Evolutionary conservation across 2,888 invertebrate species (phyloP).

Genomic region (Diarsia brunnea): DNA sequence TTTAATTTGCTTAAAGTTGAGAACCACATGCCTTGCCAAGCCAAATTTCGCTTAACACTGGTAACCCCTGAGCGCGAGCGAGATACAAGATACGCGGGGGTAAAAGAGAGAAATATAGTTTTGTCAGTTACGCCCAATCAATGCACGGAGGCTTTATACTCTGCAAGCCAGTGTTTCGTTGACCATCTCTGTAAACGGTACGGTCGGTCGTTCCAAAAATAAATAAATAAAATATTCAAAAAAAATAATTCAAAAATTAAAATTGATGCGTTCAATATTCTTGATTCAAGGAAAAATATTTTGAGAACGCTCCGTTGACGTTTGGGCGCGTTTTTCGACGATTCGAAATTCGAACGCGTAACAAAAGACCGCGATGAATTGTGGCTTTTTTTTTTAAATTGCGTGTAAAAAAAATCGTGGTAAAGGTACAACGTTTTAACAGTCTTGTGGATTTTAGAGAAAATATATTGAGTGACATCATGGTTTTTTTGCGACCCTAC

Average conservation of each 20-base stretch:
- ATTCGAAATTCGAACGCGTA: conserved; percentile 51
- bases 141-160: conserved; percentile 85
- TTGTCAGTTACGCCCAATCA: conserved; percentile 87
- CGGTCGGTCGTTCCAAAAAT: conserved; percentile 62
- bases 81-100: conserved; percentile 67
- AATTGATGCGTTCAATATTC: conserved; percentile 35
- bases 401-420: conserved; percentile 49
- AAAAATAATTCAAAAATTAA: conserved; percentile 61
- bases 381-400: conserved; percentile 67
- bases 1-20: conserved; percentile 76
- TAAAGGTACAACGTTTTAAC: conserved; percentile 22
- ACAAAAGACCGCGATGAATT: conserved; percentile 68
- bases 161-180: conserved; percentile 87
- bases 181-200: conserved; percentile 75
- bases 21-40: conserved; percentile 81
- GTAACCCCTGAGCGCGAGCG: conserved; percentile 76
- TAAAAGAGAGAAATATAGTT: conserved; percentile 76
- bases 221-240: conserved; percentile 73
- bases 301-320: neutral
- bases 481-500: conserved; percentile 32
- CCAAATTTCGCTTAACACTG: conserved; percentile 87
- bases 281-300: conserved; percentile 53
- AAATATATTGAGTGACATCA: conserved; percentile 24
- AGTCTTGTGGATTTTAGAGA: conserved; percentile 46
- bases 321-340: conserved; percentile 11